Evolutionary conservation across 2,113 vertebrate genomes (phyloP).

Genomic region (Crotophaga sulcirostris): DNA sequence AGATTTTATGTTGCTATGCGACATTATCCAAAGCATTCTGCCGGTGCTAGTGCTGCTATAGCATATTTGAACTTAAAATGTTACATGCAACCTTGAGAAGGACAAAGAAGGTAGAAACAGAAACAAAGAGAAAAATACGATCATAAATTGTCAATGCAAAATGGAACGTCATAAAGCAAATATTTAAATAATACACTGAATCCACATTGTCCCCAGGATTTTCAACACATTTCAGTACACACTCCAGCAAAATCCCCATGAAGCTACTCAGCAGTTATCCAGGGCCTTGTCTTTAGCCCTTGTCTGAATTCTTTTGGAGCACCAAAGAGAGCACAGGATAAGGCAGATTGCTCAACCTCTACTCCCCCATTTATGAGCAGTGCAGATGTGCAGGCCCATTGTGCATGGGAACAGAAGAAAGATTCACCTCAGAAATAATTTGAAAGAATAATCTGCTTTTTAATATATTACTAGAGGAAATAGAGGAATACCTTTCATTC

Average conservation of each 20-base stretch:
- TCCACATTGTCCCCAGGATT: neutral
- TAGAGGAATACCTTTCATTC: neutral
- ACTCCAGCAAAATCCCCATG: neutral
- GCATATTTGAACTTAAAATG: conserved; percentile 1
- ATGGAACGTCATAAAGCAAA: neutral
- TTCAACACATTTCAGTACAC: neutral
- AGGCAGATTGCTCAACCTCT: neutral
- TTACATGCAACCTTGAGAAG: neutral
- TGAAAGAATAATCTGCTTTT: neutral
- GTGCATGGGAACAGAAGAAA: neutral
- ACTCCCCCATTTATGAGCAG: neutral
- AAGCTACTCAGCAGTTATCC: neutral
- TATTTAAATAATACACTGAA: neutral
- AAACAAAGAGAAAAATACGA: conserved; percentile 34
- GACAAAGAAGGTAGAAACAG: neutral
- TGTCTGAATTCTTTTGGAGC: neutral
- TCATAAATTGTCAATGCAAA: conserved; percentile 27
- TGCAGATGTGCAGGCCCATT: neutral
- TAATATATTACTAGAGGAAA: neutral
- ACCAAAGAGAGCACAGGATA: neutral
- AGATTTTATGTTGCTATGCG: conserved; percentile 42
- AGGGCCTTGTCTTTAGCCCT: neutral
- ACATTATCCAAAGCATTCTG: conserved; percentile 42
- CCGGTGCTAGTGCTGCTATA: neutral
- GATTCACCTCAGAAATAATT: neutral